Evolutionary conservation across 2,888 invertebrate genomes (phyloP).

Genomic region (Osmoderma eremita): DNA sequence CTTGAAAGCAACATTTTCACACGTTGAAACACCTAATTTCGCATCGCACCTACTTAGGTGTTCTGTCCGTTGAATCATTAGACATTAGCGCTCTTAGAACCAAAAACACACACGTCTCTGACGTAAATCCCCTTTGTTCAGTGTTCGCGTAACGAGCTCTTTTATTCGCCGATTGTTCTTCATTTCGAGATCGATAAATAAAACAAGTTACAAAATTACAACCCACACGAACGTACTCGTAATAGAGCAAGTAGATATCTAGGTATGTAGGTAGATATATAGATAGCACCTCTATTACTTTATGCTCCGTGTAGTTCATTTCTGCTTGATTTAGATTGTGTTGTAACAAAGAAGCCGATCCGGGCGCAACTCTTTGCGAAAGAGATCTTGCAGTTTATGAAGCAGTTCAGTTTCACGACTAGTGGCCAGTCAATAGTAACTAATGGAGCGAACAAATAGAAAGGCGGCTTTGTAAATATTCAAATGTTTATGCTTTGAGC

Average conservation of each 20-base stretch:
- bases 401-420: not conserved
- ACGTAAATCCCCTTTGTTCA: not conserved
- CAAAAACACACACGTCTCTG: not conserved
- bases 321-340: constrained; percentile 2
- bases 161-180: constrained; percentile 7
- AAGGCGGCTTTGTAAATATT: constrained; percentile 5
- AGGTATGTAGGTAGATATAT: not conserved
- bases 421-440: not conserved
- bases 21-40: too few species aligned
- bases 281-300: not conserved
- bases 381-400: constrained; percentile 1
- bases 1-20: too few species aligned
- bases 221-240: not conserved
- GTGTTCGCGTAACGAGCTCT: not conserved
- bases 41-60: too few species aligned
- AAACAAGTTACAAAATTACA: constrained; percentile 13
- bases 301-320: not conserved
- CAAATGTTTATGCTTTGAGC: constrained; percentile 5
- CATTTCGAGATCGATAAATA: constrained; percentile 11
- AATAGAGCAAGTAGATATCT: not conserved
- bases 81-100: not conserved
- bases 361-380: not conserved
- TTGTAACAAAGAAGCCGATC: not conserved
- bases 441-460: not conserved
- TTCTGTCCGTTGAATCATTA: not conserved